phyloP scores from a whole-genome alignment of 2,888 invertebrate species.

The Eulithis prunata region DNA sequence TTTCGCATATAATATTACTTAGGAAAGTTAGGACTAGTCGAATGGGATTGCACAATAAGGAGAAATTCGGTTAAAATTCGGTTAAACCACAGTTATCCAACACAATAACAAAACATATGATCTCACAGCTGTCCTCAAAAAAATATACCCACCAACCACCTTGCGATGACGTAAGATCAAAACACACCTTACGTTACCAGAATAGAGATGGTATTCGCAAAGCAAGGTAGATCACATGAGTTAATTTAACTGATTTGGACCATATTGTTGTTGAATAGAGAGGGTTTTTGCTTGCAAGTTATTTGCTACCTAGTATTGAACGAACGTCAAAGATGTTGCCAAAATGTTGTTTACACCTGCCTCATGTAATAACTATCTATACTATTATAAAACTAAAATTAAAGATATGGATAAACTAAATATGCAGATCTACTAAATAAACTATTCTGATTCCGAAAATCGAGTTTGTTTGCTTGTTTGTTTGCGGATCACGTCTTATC shows the following conservation, averaged over 20 bases:
- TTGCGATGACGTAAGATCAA: not conserved
- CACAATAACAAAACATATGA: constrained; percentile 27
- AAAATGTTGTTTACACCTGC: constrained; percentile 16
- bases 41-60: too few species aligned
- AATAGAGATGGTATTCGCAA: not conserved
- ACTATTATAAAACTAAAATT: too few species aligned
- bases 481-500: too few species aligned
- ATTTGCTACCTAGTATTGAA: constrained; percentile 4
- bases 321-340: constrained; percentile 5
- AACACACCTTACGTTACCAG: not conserved
- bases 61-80: constrained; percentile 23
- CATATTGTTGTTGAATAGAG: constrained; percentile 1
- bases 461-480: too few species aligned
- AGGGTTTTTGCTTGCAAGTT: not conserved
- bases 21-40: too few species aligned
- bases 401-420: too few species aligned
- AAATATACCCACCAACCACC: constrained; percentile 18
- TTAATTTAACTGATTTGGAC: not conserved
- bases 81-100: constrained; percentile 22
- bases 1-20: too few species aligned
- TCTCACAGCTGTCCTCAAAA: constrained; percentile 24
- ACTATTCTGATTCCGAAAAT: too few species aligned
- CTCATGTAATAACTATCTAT: not conserved
- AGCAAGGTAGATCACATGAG: not conserved
- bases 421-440: too few species aligned